phyloP scores from a whole-genome alignment of 2,797 vertebrate genomes.

The Melanotaenia parkinsoni region DNA sequence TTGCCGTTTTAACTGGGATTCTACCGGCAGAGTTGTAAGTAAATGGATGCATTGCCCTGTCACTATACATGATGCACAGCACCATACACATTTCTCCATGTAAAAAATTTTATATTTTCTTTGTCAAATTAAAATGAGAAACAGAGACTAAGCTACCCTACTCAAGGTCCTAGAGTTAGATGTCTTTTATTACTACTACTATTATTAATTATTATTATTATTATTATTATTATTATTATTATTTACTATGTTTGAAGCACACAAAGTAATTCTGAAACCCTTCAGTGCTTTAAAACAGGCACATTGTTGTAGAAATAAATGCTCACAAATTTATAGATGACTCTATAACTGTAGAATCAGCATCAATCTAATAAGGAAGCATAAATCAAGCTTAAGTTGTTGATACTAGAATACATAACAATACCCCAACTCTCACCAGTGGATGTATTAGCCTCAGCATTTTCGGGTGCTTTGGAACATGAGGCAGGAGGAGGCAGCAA shows the following conservation, averaged over 20 bases:
- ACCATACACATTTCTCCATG: background rate
- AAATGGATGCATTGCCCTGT: background rate
- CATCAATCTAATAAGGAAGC: background rate
- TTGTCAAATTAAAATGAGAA: background rate
- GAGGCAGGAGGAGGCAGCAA: constrained; percentile 73
- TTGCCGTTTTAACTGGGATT: background rate
- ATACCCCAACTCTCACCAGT: constrained; percentile 8
- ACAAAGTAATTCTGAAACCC: background rate
- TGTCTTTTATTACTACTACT: background rate
- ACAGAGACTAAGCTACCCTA: background rate
- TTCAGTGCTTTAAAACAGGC: background rate
- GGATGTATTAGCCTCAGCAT: constrained; percentile 35
- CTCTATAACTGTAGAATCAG: background rate
- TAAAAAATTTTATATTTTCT: background rate
- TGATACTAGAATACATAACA: background rate
- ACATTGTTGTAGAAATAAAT: background rate
- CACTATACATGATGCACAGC: background rate
- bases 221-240: background rate
- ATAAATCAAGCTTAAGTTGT: background rate
- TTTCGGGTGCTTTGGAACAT: constrained; percentile 58
- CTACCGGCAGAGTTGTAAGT: background rate
- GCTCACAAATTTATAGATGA: background rate
- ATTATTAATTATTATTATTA: too few relatives aligned
- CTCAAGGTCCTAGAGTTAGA: background rate
- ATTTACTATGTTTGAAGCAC: background rate